These are phyloP conservation scores for Platycercus adscitus DNA, from an alignment of 2,113 vertebrate species.

Conservation along the genomic window DNA sequence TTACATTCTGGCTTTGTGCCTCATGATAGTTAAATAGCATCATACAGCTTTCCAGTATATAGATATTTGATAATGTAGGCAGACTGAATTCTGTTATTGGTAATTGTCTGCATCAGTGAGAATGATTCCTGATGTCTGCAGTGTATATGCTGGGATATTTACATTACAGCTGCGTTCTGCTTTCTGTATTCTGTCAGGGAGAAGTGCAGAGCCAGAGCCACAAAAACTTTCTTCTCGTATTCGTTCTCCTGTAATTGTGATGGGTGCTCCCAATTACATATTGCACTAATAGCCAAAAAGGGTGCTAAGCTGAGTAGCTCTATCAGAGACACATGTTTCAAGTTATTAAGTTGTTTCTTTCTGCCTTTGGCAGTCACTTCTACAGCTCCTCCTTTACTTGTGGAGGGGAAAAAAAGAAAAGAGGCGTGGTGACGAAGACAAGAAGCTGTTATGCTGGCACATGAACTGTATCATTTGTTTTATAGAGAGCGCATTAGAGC, in stretches of 20 bases:
- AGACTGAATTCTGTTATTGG: not conserved
- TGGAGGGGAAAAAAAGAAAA: not conserved
- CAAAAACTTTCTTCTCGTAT: not conserved
- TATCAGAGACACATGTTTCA: not conserved
- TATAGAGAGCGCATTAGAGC: not conserved
- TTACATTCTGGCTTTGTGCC: not conserved
- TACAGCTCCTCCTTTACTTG: not conserved
- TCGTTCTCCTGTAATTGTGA: not conserved
- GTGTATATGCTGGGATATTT: not conserved
- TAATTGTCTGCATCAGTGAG: not conserved
- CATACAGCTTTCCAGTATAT: not conserved
- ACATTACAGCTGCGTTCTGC: not conserved
- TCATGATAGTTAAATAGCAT: not conserved
- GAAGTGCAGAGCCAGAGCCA: not conserved
- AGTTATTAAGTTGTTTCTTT: not conserved
- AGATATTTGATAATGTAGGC: not conserved
- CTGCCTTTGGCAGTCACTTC: not conserved
- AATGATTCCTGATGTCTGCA: not conserved
- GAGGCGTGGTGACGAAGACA: not conserved
- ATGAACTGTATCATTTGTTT: not conserved
- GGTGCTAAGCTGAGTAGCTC: not conserved
- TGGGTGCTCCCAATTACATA: not conserved
- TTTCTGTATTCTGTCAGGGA: not conserved
- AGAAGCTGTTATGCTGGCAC: not conserved
- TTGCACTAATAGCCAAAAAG: not conserved